Evolutionary conservation across 2,797 vertebrate species (phyloP).

Genomic region (Myioborus miniatus): DNA sequence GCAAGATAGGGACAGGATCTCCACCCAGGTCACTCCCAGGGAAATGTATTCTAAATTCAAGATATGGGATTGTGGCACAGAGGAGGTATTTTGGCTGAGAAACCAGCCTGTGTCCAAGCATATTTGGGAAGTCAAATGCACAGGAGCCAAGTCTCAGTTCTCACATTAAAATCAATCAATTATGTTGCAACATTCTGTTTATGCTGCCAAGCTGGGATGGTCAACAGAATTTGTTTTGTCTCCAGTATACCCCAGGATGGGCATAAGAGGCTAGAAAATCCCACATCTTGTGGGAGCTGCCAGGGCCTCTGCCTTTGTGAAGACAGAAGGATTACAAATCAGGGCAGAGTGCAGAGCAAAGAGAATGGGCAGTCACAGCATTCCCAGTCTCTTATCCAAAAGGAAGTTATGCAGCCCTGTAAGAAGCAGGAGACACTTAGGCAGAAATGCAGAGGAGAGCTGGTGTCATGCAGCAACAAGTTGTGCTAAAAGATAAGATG

Average conservation of each 20-base stretch:
- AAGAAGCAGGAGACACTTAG: background rate
- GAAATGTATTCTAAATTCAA: background rate
- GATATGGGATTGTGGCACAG: background rate
- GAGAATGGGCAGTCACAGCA: background rate
- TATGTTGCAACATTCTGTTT: constrained; percentile 16
- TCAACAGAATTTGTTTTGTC: background rate
- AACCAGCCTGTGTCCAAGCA: background rate
- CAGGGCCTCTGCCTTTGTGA: background rate
- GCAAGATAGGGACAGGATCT: background rate
- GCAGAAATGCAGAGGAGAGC: background rate
- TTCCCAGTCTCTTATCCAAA: background rate
- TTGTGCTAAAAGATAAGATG: background rate
- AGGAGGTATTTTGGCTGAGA: background rate
- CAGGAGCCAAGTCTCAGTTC: background rate
- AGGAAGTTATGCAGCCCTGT: background rate
- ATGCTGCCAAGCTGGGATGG: constrained; percentile 2
- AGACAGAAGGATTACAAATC: background rate
- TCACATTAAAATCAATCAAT: background rate
- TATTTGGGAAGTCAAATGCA: background rate
- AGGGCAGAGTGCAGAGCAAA: background rate
- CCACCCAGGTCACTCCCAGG: background rate
- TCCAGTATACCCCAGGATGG: background rate
- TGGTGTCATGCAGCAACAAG: background rate
- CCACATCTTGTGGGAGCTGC: background rate
- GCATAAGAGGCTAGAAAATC: background rate